A percentile compares a stretch with the other conserved stretches of the same genome.
Evolutionary conservation across 2,888 invertebrate species (phyloP).

Genomic region (Oasisia sp.): DNA sequence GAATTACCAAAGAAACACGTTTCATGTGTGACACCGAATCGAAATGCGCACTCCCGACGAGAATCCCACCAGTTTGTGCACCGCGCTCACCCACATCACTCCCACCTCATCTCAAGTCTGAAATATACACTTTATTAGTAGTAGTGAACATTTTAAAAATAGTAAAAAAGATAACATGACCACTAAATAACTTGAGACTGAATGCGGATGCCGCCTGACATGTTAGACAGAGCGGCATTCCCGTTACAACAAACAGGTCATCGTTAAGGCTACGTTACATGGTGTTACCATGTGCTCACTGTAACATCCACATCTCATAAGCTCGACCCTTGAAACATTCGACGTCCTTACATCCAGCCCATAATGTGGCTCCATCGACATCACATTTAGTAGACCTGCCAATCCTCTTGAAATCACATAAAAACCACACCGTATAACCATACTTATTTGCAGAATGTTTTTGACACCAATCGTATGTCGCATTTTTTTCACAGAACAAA

Average conservation of each 20-base stretch:
- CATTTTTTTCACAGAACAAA: background rate
- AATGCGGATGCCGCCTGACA: background rate
- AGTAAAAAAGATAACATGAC: constrained; percentile 17
- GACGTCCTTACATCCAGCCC: background rate
- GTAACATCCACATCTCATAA: background rate
- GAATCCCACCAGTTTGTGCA: background rate
- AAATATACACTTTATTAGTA: constrained; percentile 3
- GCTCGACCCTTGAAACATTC: background rate
- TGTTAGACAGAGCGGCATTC: background rate
- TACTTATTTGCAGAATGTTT: background rate
- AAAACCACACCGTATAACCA: background rate
- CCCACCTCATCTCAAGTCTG: background rate
- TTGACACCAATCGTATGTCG: background rate
- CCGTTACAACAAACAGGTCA: background rate
- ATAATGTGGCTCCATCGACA: background rate
- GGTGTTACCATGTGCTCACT: background rate
- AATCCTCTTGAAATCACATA: background rate
- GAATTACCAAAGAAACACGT: constrained; percentile 1
- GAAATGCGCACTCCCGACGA: background rate
- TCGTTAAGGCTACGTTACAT: background rate
- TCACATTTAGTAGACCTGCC: background rate
- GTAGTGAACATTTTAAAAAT: constrained; percentile 17
- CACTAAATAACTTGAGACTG: background rate
- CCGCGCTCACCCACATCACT: background rate
- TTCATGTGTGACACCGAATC: background rate